Base-by-base conservation (phyloP, 2,113 vertebrate genomes). In the Caranx melampygus region DNA sequence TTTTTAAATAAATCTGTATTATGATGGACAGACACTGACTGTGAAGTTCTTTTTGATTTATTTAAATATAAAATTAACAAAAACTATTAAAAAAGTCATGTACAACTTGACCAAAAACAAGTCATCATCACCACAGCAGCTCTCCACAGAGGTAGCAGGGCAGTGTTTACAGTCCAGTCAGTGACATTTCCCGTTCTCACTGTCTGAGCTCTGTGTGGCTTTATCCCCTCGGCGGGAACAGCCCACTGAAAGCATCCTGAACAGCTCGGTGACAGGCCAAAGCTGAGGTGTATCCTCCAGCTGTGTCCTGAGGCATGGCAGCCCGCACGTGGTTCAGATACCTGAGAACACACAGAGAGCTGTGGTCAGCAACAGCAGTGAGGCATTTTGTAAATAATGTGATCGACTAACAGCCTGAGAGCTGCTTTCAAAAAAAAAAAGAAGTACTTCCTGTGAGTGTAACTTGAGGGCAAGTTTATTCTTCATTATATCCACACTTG, bases 201-300 rank as follows among this genome's bases (percentile, higher is more conserved):
- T 4, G 55, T 2, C 33, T 26, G 12, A 40, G 34, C 44, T 33
- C 37, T 40, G 45, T 13, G 34, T 26, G 40, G 42, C 18, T 31
- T 93, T 80, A 93, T 51, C 62, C 61, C 70, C 26, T 75, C 0
- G 2, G 15, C 21, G 66, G 66, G 87, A 98, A 97, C 61, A 99
- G 95, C 9, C 98, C 97, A 37, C 97, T 99, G 95, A 99, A 97
- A 0, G 98, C 97, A 67, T 99, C 98, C 92, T 99, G 97, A 26
- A 99, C 80, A 14, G 98, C 98, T 79, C 98, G 94, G 91, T 98
- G 95, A 94, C 98, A 99, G 0, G 98, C 98, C 16, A 99, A 94
- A 40, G 95, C 96, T 40, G 98, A 97, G 34, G 93, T 88, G 90
- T 99, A 99, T 85, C 98, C 98, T 80, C 98, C 98, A 11, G 98